A percentile compares a stretch with the other conserved stretches of the same genome.
These are phyloP conservation scores for Pinctada fucata DNA, from an alignment of 2,888 invertebrate genomes.

Conservation along the genomic window DNA sequence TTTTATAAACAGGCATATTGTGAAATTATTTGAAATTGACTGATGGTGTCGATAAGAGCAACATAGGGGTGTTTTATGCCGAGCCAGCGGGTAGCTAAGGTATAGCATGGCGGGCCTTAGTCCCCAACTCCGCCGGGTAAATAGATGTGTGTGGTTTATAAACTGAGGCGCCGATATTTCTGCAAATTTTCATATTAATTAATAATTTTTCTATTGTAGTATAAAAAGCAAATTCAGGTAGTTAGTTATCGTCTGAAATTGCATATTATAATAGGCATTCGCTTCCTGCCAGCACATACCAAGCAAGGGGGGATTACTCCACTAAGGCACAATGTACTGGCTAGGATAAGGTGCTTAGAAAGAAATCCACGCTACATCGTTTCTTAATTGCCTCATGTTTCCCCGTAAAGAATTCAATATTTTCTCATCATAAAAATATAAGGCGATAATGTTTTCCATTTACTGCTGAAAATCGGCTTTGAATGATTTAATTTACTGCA, in stretches of 20 bases:
- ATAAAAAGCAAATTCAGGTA: constrained; percentile 4
- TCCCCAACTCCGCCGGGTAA: constrained; percentile 5
- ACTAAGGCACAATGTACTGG: not conserved
- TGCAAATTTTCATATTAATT: constrained; percentile 7
- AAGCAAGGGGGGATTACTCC: not conserved
- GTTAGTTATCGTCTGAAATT: constrained; percentile 1
- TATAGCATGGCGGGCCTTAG: not conserved
- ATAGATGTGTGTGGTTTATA: constrained; percentile 8
- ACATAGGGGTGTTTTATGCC: constrained; percentile 7
- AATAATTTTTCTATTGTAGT: not conserved
- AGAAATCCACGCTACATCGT: not conserved
- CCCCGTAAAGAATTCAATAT: not conserved
- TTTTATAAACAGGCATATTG: constrained; percentile 15
- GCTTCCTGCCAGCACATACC: not conserved
- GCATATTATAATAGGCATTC: not conserved
- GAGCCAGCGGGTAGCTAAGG: constrained; percentile 30
- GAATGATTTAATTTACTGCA: no score
- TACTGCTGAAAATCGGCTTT: no score
- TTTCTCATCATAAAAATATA: no score
- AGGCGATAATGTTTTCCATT: no score
- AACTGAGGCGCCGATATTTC: not conserved
- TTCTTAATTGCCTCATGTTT: not conserved
- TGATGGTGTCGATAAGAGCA: constrained; percentile 12
- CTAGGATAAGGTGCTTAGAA: not conserved
- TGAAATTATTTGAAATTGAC: constrained; percentile 23